These are phyloP conservation scores for Chamaetylas fuelleborni DNA, from an alignment of 2,113 vertebrate genomes.

Conservation along the genomic window DNA sequence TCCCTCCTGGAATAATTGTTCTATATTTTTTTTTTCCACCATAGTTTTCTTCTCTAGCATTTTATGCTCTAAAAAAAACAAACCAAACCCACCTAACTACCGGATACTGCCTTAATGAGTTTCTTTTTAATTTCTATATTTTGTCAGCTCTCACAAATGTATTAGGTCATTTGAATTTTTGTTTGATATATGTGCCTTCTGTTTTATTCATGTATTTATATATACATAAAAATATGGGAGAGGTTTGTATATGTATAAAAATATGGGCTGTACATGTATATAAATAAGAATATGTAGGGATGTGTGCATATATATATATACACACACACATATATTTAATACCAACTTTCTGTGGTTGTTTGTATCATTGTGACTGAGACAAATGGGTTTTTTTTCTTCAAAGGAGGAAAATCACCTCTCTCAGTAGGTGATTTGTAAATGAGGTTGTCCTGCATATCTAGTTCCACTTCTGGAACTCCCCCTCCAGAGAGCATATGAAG, in stretches of 20 bases:
- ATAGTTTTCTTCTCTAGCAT: not conserved
- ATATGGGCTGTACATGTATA: too few species aligned
- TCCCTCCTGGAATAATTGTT: not conserved
- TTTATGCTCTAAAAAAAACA: not conserved
- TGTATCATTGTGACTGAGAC: not conserved
- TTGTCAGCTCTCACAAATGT: not conserved
- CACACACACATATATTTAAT: fast-evolving
- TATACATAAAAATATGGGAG: not conserved
- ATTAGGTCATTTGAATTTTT: not conserved
- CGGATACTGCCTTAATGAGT: not conserved
- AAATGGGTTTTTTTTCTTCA: not conserved
- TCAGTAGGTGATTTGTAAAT: not conserved
- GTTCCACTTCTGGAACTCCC: not conserved
- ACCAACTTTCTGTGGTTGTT: not conserved
- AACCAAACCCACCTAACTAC: not conserved
- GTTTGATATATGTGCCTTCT: not conserved
- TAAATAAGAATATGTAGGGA: fast-evolving
- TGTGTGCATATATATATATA: fast-evolving
- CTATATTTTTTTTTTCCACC: not conserved
- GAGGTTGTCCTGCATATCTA: not conserved
- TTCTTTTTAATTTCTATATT: not conserved
- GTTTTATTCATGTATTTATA: not conserved
- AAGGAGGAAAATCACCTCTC: not conserved
- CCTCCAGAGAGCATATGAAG: not conserved
- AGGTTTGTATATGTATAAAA: not conserved